Evolutionary conservation across 2,797 vertebrate genomes (phyloP).

Genomic region (Epinephelus malabaricus): DNA sequence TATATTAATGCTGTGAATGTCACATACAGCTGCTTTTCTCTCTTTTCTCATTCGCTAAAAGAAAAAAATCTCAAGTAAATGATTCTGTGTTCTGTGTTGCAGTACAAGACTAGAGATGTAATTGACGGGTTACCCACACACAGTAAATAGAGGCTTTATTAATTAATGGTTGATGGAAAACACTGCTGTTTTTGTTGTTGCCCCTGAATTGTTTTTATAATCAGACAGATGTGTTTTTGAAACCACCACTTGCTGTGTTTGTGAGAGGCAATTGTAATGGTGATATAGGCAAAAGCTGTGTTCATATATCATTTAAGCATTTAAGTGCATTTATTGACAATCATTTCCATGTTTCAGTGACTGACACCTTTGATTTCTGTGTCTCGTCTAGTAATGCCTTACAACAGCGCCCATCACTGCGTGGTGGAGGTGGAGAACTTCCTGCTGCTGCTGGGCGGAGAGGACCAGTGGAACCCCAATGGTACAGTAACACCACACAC

Average conservation of each 20-base stretch:
- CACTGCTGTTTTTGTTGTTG: not conserved
- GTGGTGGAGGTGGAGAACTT: constrained; percentile 99
- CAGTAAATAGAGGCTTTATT: not conserved
- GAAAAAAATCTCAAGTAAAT: not conserved
- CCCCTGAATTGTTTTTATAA: not conserved
- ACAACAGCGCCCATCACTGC: constrained; percentile 99
- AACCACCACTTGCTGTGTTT: constrained; percentile 9
- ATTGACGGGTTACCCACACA: not conserved
- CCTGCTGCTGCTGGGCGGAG: constrained; percentile 96
- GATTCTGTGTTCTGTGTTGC: not conserved
- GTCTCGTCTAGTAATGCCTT: constrained; percentile 95
- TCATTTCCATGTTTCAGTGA: not conserved
- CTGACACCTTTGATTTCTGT: constrained; percentile 45
- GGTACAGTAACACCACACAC: constrained; percentile 87
- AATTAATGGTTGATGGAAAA: not conserved
- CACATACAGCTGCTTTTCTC: too few relatives aligned
- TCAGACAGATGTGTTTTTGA: not conserved
- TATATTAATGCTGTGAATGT: too few relatives aligned
- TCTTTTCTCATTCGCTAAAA: too few relatives aligned
- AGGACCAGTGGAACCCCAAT: constrained; percentile 99
- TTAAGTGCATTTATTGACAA: not conserved
- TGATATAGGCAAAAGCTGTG: not conserved
- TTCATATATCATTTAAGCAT: too few relatives aligned
- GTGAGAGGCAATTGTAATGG: not conserved
- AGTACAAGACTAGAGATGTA: not conserved